Evolutionary conservation across 2,113 vertebrate genomes (phyloP).

Genomic region (Dunckerocampus dactyliophorus): DNA sequence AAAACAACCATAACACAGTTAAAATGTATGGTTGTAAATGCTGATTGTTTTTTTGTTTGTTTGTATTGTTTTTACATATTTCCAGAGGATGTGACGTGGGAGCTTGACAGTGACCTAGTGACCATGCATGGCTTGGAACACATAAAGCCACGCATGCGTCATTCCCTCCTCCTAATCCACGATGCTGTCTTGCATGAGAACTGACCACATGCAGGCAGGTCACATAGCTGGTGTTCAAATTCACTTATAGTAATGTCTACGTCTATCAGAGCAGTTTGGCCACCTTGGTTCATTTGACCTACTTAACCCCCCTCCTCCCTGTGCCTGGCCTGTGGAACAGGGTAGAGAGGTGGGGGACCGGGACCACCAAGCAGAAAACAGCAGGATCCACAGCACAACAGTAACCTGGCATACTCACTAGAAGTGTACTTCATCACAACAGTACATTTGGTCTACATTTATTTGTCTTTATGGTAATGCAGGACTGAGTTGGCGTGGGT

Average conservation of each 20-base stretch:
- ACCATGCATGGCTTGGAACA: constrained; percentile 41
- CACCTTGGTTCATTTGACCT: constrained; percentile 71
- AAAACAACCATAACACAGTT: not conserved
- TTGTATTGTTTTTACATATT: not conserved
- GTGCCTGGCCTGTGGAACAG: constrained; percentile 35
- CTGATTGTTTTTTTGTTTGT: too few relatives aligned
- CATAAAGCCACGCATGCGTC: constrained; percentile 27
- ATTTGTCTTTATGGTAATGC: not conserved
- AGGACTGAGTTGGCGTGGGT: not conserved
- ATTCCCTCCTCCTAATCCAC: constrained; percentile 43
- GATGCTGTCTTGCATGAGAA: constrained; percentile 14
- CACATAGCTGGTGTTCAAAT: constrained; percentile 29
- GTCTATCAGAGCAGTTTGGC: constrained; percentile 35
- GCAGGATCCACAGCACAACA: constrained; percentile 30
- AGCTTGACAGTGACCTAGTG: constrained; percentile 54
- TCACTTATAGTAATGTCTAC: constrained; percentile 19
- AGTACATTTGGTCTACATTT: not conserved
- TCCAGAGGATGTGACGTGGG: constrained; percentile 28
- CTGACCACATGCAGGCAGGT: constrained; percentile 4
- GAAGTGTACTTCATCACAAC: constrained; percentile 8
- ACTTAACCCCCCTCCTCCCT: constrained; percentile 57
- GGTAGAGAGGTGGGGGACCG: constrained; percentile 8
- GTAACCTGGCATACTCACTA: constrained; percentile 34
- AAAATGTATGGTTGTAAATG: not conserved
- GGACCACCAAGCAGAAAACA: constrained; percentile 61